Base-by-base conservation (phyloP, 2,888 invertebrate species). In the Catocala nupta region DNA sequence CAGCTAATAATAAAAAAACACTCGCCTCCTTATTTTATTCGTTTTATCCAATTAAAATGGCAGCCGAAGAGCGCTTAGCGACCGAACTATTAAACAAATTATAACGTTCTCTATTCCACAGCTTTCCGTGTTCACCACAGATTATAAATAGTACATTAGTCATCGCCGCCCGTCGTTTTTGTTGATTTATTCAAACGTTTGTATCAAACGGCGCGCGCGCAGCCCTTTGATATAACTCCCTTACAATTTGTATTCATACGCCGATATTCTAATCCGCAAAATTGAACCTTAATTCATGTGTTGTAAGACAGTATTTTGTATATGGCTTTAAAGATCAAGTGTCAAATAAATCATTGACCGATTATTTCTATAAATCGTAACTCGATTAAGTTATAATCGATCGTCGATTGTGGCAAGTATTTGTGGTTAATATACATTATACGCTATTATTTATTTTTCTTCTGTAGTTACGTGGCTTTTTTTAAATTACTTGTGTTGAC, bases 321-420 rank as follows among this genome's bases (percentile, higher is more conserved):
- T 65, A 52, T 0, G 33, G 9, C 39, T 51, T 51, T 45, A 63
- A 70, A 77, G 68, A 71, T 68, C 70, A 77, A 78, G 73, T 80
- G 76, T 81, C 82, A 81, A 77, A 91, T 93, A 93, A 92, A 93
- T 93, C 92, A 92, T 85, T 85, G 87, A 85, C 88, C 90, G 91
- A 92, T 93, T 93, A 93, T 93, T 93, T 91, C 92, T 92, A 92
- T 92, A 93, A 93, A 93, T 93, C 87, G 89, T 92, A 91, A 90
- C 90, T 92, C 90, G 90, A 92, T 92, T 92, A 92, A 91, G 90
- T 90, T 92, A 91, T 91, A 93, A 92, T 92, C 91, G 91, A 89
- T 87, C 82, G 83, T 77, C 79, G 85, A 88, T 90, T 87, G 84
- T 87, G 84, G 86, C 87, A 83, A 83, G 82, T 82, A 75, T 77